Percentiles rank a stretch among this genome's conserved stretches.
Evolutionary conservation across 2,888 invertebrate species (phyloP).

Genomic region (Drosophila pegasa): DNA sequence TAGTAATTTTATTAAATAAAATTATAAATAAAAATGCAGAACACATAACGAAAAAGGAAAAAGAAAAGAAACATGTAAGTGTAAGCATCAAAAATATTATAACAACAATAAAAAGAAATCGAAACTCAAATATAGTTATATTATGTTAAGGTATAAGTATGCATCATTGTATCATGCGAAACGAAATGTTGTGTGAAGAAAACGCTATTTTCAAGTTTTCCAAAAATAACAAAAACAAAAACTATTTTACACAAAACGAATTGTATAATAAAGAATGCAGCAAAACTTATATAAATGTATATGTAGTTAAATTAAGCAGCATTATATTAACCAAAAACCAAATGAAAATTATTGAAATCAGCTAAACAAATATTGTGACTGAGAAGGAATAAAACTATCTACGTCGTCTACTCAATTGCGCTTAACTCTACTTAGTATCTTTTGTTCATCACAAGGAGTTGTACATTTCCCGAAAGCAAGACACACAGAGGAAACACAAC

Average conservation of each 20-base stretch:
- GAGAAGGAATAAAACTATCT: constrained; percentile 50
- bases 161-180: constrained; percentile 50
- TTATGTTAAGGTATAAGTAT: constrained; percentile 37
- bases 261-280: constrained; percentile 68
- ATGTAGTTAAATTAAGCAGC: constrained; percentile 73
- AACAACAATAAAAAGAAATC: constrained; percentile 27
- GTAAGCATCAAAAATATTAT: constrained; percentile 42
- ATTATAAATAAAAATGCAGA: constrained; percentile 61
- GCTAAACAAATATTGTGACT: constrained; percentile 66
- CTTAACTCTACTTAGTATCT: constrained; percentile 50
- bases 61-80: constrained; percentile 38
- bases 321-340: constrained; percentile 75
- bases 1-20: constrained; percentile 84
- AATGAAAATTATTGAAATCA: constrained; percentile 68
- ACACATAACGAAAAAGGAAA: constrained; percentile 48
- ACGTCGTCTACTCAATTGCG: constrained; percentile 62
- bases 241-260: constrained; percentile 58
- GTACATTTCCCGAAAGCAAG: constrained; percentile 49
- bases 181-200: constrained; percentile 54
- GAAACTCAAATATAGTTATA: constrained; percentile 45
- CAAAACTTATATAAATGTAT: constrained; percentile 74
- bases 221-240: constrained; percentile 24
- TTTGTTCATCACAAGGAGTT: constrained; percentile 50
- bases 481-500: constrained; percentile 23
- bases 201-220: constrained; percentile 58